Conservation (phyloP, 2,797 vertebrate species). For the Parambassis ranga region DNA sequence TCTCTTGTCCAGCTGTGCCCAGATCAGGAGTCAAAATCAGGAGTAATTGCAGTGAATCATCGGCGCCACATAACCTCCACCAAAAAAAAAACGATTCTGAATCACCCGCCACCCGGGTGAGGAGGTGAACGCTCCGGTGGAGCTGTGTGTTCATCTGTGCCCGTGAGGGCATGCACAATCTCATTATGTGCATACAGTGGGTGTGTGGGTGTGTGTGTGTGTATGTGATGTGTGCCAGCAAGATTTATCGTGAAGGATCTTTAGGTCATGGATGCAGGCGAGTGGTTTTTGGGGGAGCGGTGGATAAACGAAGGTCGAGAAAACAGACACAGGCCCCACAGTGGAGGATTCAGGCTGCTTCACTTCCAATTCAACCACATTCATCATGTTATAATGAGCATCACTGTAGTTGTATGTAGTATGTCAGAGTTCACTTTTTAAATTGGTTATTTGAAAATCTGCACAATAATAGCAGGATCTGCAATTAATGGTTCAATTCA, state of each 20-base stretch:
- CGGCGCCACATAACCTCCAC: slow-evolving; percentile 29
- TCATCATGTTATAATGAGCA: neutral
- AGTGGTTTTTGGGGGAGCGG: slow-evolving; percentile 6
- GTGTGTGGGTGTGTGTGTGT: neutral
- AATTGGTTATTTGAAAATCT: neutral
- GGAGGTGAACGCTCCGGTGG: slow-evolving; percentile 13
- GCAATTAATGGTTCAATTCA: too few relatives aligned
- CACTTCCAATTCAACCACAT: slow-evolving; percentile 39
- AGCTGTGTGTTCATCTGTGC: slow-evolving; percentile 9
- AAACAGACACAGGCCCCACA: slow-evolving; percentile 4
- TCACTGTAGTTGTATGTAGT: neutral
- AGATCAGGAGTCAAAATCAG: slow-evolving; percentile 25
- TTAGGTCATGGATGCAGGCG: slow-evolving; percentile 23
- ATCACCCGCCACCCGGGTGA: slow-evolving; percentile 24
- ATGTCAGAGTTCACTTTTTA: neutral
- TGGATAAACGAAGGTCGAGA: neutral
- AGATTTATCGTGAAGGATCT: slow-evolving; percentile 8
- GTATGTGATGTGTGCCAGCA: neutral
- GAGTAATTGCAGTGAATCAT: slow-evolving; percentile 30
- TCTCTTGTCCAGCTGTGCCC: slow-evolving; percentile 8
- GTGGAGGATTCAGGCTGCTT: slow-evolving; percentile 47
- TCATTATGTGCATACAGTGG: slow-evolving; percentile 3
- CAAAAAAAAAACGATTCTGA: slow-evolving; percentile 31
- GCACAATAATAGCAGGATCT: too few relatives aligned
- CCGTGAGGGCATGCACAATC: slow-evolving; percentile 19